Percentiles rank a stretch among this genome's conserved stretches.
Conservation (phyloP, 1,140 invertebrate genomes). For the Thaumetopoea pityocampa region DNA sequence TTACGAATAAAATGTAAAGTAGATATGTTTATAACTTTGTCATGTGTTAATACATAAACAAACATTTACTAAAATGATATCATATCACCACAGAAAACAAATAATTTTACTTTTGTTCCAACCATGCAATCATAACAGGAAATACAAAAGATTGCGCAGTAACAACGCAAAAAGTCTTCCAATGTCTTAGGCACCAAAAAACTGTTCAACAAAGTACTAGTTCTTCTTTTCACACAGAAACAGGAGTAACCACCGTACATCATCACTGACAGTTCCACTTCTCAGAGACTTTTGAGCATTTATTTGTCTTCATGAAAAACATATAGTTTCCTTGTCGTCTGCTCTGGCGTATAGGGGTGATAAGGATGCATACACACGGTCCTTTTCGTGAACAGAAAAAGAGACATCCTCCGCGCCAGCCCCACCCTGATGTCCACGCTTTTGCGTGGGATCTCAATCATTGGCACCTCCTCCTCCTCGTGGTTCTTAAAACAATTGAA, state of each 20-base stretch:
- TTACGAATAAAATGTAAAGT: no score
- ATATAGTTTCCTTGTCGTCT: slow-evolving; percentile 58
- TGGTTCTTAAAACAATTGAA: slow-evolving; percentile 48
- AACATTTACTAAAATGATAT: slow-evolving; percentile 1
- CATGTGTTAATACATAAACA: not conserved
- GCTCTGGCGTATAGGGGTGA: slow-evolving; percentile 60
- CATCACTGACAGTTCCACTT: not conserved
- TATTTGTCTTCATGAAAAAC: slow-evolving; percentile 35
- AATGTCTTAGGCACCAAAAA: no score
- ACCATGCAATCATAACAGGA: no score
- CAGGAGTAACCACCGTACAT: not conserved
- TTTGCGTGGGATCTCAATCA: slow-evolving; percentile 47
- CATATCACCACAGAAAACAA: no score
- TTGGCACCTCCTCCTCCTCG: slow-evolving; percentile 36
- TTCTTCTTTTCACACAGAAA: not conserved
- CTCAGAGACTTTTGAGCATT: not conserved
- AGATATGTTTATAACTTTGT: no score
- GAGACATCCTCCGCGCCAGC: slow-evolving; percentile 49
- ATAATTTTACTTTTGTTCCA: no score
- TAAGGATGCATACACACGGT: slow-evolving; percentile 60
- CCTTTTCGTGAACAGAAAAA: slow-evolving; percentile 59
- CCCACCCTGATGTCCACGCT: slow-evolving; percentile 62
- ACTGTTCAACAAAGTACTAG: no score
- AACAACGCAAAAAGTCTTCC: no score
- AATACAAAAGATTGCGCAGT: no score